Conservation (phyloP, 1,140 invertebrate species). For the Lepidurus arcticus region DNA sequence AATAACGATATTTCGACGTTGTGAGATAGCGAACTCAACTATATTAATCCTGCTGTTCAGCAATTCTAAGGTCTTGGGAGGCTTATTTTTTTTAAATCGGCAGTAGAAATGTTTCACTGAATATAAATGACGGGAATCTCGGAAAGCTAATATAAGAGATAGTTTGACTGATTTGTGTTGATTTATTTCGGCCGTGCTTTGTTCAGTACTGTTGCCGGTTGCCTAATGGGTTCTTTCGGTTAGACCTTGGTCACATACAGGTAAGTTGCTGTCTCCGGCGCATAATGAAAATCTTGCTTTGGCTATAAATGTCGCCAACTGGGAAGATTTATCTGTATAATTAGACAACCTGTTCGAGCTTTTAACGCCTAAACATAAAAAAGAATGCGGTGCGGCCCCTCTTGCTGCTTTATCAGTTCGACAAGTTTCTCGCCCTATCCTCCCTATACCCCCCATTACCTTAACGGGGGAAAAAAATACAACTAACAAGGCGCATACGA, state of each 20-base stretch:
- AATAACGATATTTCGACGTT: neutral
- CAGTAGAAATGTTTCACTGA: too few species aligned
- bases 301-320: neutral
- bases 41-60: neutral
- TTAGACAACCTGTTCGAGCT: neutral
- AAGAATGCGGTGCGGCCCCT: neutral
- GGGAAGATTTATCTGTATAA: neutral
- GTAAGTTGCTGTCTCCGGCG: neutral
- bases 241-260: neutral
- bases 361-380: conserved; percentile 19
- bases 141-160: too few species aligned
- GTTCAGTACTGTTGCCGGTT: too few species aligned
- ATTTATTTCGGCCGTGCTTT: too few species aligned
- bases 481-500: conserved; percentile 14
- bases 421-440: conserved; percentile 8
- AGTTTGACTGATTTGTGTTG: too few species aligned
- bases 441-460: neutral
- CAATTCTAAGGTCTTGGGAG: too few species aligned
- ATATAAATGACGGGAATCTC: too few species aligned
- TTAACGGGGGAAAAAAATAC: neutral
- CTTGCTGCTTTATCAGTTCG: neutral
- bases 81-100: too few species aligned
- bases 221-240: too few species aligned
- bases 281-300: neutral
- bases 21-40: neutral